Evolutionary conservation across 2,888 invertebrate species (phyloP).

Genomic region (Muschampia plurimacula): DNA sequence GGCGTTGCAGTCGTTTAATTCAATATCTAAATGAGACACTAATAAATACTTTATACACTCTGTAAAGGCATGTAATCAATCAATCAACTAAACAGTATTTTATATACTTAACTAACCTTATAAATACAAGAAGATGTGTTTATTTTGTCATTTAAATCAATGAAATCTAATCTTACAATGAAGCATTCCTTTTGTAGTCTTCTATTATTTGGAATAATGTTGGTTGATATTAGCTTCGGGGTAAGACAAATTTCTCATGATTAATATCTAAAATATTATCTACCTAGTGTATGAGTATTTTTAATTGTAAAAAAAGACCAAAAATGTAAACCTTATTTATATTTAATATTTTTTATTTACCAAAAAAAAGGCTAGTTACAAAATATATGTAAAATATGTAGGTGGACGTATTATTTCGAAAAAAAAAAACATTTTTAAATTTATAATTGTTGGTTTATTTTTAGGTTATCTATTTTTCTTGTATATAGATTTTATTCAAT

Average conservation of each 20-base stretch:
- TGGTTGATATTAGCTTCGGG: conserved; percentile 9
- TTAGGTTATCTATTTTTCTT: neutral
- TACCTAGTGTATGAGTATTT: too few relatives aligned
- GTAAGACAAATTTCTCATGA: conserved; percentile 6
- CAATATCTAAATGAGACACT: conserved; percentile 50
- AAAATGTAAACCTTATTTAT: too few relatives aligned
- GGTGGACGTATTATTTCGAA: too few relatives aligned
- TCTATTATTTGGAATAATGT: neutral
- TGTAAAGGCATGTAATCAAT: conserved; percentile 56
- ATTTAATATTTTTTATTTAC: too few relatives aligned
- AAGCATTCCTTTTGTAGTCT: neutral
- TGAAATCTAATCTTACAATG: conserved; percentile 4
- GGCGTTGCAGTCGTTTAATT: conserved; percentile 3
- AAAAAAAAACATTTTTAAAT: too few relatives aligned
- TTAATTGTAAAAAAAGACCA: too few relatives aligned
- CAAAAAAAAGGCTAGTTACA: too few relatives aligned
- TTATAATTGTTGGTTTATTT: too few relatives aligned
- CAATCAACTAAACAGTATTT: conserved; percentile 48
- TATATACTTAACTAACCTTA: conserved; percentile 5
- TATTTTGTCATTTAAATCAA: neutral
- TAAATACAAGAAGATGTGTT: conserved; percentile 17
- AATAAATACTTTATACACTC: conserved; percentile 47
- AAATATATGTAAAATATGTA: too few relatives aligned
- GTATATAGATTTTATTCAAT: neutral
- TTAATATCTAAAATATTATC: too few relatives aligned